Base-by-base conservation (phyloP, 1,140 invertebrate genomes). In the Gryllus bimaculatus region DNA sequence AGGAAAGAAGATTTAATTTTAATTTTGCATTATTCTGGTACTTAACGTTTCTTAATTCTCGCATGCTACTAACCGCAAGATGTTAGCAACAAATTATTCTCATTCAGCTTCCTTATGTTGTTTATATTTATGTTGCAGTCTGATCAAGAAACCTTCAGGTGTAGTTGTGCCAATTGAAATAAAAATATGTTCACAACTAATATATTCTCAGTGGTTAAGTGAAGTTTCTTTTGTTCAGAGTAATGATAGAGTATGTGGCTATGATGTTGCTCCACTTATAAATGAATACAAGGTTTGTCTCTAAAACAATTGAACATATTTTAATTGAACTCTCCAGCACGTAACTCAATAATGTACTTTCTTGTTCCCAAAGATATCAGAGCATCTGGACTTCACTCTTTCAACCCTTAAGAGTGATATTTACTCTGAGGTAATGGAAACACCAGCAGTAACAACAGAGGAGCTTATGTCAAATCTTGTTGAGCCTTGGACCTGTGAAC, bases 221-320 rank as follows among this genome's bases (percentile, higher is more conserved):
- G 78, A 84, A 81, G 82, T 81, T 76, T 85, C 83, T 66, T 79
- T 83, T 73, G 83, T 87, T 15, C 80, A 83, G 76, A 82, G 82
- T 80, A 82, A 85, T 81, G 83, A 84, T 15, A 81, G 80, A 74
- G 83, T 83, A 15, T 77, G 83, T n/a, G 85, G 83, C 8, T 86
- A 85, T 78, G 80, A 81, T n/a, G 85, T 89, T 74, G 86, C 87
- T 47, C 83, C 87, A 78, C 85, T 85, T 77, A 88, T 89, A 78
- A 89, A 89, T 79, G 81, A 85, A 79, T 89, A 84, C 80, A 85
- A 87, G 85, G 88, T 88, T 82, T 78, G 8, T 81, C 76, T 39
- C 21, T 66, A 77, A 73, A 21, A 76, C 18, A 15, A 76, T 13
- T 48, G 8, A 66, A 66, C 54, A 66, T 66, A 18, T 66, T 66